These are phyloP conservation scores for Archilochus colubris DNA, from an alignment of 2,113 vertebrate genomes.

Conservation along the genomic window DNA sequence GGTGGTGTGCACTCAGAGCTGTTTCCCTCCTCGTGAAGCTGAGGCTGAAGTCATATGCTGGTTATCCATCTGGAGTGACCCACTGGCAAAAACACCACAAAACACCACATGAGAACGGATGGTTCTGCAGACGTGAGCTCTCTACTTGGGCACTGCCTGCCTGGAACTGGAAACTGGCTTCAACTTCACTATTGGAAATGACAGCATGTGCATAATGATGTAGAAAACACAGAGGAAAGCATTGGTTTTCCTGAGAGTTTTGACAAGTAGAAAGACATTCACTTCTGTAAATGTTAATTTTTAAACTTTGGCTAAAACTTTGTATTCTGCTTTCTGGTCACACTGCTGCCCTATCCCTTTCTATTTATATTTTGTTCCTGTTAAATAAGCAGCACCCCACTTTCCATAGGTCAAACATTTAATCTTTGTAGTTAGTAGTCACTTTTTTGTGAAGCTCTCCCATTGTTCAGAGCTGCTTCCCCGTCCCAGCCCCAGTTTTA, in stretches of 20 bases:
- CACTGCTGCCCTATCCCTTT: neutral
- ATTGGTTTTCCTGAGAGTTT: neutral
- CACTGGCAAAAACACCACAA: no score
- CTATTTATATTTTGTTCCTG: neutral
- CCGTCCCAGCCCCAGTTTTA: conserved; percentile 44
- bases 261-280: neutral
- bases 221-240: neutral
- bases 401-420: neutral
- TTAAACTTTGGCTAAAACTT: neutral
- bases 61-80: neutral
- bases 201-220: neutral
- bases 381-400: neutral
- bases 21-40: neutral
- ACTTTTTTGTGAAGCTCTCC: neutral
- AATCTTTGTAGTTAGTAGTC: neutral
- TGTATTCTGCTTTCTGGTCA: neutral
- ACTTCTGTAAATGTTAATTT: neutral
- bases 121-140: neutral
- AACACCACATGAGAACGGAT: fast-evolving
- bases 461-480: conserved; percentile 43
- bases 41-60: neutral
- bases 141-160: fast-evolving
- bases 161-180: neutral
- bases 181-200: neutral
- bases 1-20: neutral